Evolutionary conservation across 2,888 invertebrate genomes (phyloP), one percentile per base, ranked within the genome.

Genomic region (Nipponacmea schrenckii): DNA sequence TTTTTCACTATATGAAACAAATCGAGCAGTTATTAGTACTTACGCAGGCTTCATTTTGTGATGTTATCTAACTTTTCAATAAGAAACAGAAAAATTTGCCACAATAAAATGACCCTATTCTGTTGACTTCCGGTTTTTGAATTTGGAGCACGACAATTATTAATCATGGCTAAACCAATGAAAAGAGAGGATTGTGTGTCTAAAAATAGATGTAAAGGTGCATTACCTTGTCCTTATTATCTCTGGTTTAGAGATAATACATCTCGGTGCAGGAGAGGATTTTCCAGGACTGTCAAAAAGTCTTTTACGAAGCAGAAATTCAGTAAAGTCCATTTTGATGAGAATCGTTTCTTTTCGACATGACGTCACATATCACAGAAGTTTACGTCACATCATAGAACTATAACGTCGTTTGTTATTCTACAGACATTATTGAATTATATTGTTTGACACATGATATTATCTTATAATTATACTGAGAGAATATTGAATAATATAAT

Each of bases 61-160:
- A 45, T 20, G 17, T 45, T n/a, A 67, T n/a, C n/a, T 31, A 14
- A 45, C 10, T 14, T 64, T 64, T 64, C 64, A 64, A 44, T 26
- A 44, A 64, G n/a, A 64, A 64, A 64, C 64, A 10, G 24, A 27
- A 63, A 44, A n/a, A 64, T 56, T 56, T 56, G 56, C 24, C 20
- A 24, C 56, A 39, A 39, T 39, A 12, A 24, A 24, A 56, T 56
- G 56, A 24, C 56, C 56, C 24, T 10, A 24, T 24, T 56, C 20
- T 46, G 17, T 10, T 7, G 39, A 71, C 71, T 73, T 75, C 73
- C 76, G 71, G 73, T 74, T 69, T 76, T 76, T 76, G 76, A 76
- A 76, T 72, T 76, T 76, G 70, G 76, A 68, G 71, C 68, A 56
- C 20, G 20, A 56, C 10, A 24, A 12, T 14, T 20, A 20, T 56